Conservation (phyloP, 2,888 invertebrate species). For the Pegoplata infirma region DNA sequence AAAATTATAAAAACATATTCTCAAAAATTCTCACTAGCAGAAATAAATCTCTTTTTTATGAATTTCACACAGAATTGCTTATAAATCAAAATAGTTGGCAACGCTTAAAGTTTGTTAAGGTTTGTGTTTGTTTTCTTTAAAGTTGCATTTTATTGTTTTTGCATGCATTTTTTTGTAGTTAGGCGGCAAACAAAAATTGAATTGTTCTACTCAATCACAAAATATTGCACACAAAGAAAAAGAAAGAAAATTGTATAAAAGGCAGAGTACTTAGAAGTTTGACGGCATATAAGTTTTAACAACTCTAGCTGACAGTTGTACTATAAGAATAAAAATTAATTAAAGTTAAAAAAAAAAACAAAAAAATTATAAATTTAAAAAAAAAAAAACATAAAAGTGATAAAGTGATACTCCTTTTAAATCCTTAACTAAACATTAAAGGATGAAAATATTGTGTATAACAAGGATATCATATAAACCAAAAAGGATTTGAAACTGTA, state of each 20-base stretch:
- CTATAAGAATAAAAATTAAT: too few relatives aligned
- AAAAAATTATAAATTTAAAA: too few relatives aligned
- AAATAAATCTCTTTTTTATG: constrained; percentile 33
- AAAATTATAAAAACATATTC: too few relatives aligned
- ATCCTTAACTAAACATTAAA: background rate
- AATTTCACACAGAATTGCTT: constrained; percentile 22
- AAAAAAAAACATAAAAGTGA: constrained; percentile 19
- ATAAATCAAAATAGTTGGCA: constrained; percentile 54
- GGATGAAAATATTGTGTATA: too few relatives aligned
- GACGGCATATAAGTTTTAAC: constrained; percentile 76
- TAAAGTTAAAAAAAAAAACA: too few relatives aligned
- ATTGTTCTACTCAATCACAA: constrained; percentile 48
- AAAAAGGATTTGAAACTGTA: constrained; percentile 38
- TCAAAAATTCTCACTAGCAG: constrained; percentile 40
- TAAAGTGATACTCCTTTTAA: constrained; percentile 5
- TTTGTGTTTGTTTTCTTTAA: constrained; percentile 9
- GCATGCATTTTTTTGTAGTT: constrained; percentile 48
- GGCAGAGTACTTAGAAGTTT: constrained; percentile 73
- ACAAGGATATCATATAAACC: constrained; percentile 14
- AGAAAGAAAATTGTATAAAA: constrained; percentile 73
- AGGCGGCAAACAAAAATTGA: constrained; percentile 57
- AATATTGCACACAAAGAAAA: constrained; percentile 46
- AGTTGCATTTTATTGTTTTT: constrained; percentile 53
- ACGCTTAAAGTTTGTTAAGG: constrained; percentile 46
- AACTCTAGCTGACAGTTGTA: constrained; percentile 69